Conservation (phyloP, 2,113 vertebrate genomes). For the Pollimyrus isidori region DNA sequence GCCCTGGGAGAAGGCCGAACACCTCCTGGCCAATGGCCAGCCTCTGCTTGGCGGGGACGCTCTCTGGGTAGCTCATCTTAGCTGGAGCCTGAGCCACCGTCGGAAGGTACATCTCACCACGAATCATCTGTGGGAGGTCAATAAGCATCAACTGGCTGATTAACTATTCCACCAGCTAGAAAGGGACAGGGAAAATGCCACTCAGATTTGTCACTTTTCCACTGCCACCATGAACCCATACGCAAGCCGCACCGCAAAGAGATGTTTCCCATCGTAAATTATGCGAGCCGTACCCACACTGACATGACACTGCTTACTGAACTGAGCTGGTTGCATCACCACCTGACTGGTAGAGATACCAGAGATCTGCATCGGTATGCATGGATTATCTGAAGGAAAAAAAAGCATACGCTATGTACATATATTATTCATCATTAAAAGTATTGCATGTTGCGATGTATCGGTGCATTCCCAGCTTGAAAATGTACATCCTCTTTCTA, state of each 20-base stretch:
- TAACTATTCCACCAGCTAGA: neutral
- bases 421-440: neutral
- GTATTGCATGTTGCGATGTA: neutral
- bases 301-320: neutral
- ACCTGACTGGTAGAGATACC: neutral
- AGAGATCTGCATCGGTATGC: no score
- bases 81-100: constrained; percentile 54
- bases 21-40: constrained; percentile 83
- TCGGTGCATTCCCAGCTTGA: neutral
- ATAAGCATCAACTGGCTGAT: neutral
- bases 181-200: neutral
- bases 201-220: neutral
- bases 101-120: constrained; percentile 83
- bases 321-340: neutral
- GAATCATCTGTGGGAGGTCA: constrained; percentile 57
- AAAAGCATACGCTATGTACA: neutral
- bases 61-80: constrained; percentile 74
- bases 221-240: neutral
- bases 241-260: neutral
- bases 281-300: neutral
- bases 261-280: neutral
- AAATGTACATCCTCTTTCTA: no score
- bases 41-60: constrained; percentile 45
- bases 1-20: constrained; percentile 80
- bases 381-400: neutral